Conservation (phyloP, 1,140 invertebrate species). For the Pissodes strobi region DNA sequence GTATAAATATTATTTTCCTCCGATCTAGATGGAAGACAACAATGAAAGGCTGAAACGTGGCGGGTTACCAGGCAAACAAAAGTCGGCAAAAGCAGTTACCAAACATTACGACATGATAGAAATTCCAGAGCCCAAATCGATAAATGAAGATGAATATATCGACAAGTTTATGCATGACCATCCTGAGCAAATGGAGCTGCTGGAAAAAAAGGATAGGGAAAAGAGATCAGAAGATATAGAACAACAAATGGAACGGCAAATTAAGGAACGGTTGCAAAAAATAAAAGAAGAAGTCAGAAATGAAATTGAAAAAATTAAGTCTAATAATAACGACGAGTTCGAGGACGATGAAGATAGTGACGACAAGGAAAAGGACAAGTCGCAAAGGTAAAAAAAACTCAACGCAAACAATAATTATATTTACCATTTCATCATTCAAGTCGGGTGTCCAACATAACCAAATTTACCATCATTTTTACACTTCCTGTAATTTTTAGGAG, state of each 20-base stretch:
- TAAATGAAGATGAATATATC: constrained; percentile 45
- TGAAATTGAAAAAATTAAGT: constrained; percentile 44
- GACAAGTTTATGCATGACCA: constrained; percentile 41
- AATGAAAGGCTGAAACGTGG: background rate
- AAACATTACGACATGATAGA: constrained; percentile 9
- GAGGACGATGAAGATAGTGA: constrained; percentile 21
- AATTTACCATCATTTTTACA: no score
- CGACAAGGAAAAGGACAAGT: constrained; percentile 16
- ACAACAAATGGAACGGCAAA: constrained; percentile 43
- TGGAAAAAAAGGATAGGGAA: background rate
- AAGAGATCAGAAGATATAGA: constrained; percentile 3
- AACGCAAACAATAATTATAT: no score
- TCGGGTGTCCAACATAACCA: no score
- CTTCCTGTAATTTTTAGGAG: no score
- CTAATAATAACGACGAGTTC: constrained; percentile 1
- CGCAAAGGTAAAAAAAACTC: no score
- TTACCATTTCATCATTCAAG: no score
- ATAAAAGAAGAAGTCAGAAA: constrained; percentile 52
- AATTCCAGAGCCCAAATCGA: constrained; percentile 14
- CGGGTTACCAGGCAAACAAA: constrained; percentile 4
- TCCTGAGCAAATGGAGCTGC: background rate
- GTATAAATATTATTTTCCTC: no score
- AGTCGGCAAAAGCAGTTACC: background rate
- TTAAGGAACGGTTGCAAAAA: constrained; percentile 46
- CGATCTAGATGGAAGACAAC: background rate